Base-by-base conservation (phyloP, 2,888 invertebrate genomes). In the Apodemia zela region DNA sequence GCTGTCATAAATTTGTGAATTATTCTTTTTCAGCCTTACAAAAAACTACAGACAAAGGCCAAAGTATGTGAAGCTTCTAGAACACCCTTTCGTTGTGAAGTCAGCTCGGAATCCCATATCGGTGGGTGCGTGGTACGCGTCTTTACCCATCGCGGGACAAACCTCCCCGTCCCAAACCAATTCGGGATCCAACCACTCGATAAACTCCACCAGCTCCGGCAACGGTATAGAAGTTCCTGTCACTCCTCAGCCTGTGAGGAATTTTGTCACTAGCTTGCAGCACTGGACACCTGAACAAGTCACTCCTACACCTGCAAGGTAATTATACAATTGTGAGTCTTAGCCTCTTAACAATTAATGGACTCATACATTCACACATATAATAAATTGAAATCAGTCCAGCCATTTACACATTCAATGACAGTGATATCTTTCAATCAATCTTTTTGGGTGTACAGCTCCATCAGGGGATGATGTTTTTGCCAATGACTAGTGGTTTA, bases 41-140 rank as follows among this genome's bases (percentile, higher is more conserved):
- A 99, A 99, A 92, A 97, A 99, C 93, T 97, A 97, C 87, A 94
- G 95, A 82, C 94, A 96, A 77, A 94, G 99, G 75, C 99, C 99
- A 68, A 99, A 99, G 88, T 99, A 99, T 93, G 96, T 94, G 70
- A 96, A 97, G 82, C 93, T 99, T 15, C 93, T 98, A 81, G 96
- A 97, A 71, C 97, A 98, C 80, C 93, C 95, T 21, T 98, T 98
- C 87, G 96, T 98, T 63, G 95, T 95, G 84, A 94, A 94, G 73
- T 97, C 97, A 66, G 95, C 96, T 72, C 87, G 85, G 8, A 93
- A 93, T 71, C 93, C 94, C 69, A 94, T 95, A 42, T 94, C 95
- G 67, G 97, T 98, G 47, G 96, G 95, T 59, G 93, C 94, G 64
- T 99, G 98, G 98, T 98, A 96, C 89, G 94, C 93, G 7, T 71